Conservation (phyloP, 2,888 invertebrate genomes). For the Arrhopalites spinosus region DNA sequence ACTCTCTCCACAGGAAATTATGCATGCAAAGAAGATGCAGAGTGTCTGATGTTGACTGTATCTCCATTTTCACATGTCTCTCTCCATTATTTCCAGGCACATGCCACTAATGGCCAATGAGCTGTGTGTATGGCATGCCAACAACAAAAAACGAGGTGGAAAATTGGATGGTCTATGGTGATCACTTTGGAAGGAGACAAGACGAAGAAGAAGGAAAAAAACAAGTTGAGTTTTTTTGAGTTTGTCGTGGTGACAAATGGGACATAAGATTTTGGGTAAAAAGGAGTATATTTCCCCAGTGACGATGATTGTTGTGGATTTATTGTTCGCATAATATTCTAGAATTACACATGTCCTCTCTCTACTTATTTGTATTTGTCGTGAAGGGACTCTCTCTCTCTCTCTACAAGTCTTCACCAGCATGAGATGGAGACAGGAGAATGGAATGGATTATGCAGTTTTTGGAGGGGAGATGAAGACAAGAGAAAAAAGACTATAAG, state of each 20-base stretch:
- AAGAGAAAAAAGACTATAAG: neutral
- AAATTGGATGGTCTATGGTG: neutral
- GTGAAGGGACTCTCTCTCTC: neutral
- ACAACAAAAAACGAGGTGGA: neutral
- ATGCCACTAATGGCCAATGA: neutral
- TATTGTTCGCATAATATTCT: conserved; percentile 35
- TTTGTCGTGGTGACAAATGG: conserved; percentile 44
- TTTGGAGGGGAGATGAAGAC: too few relatives aligned
- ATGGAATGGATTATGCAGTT: too few relatives aligned
- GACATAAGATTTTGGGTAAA: conserved; percentile 46
- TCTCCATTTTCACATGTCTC: neutral
- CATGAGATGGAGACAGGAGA: too few relatives aligned
- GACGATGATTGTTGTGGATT: conserved; percentile 28
- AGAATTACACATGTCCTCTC: conserved; percentile 28
- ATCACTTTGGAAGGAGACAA: neutral
- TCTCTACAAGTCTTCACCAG: neutral
- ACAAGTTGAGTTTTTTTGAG: conserved; percentile 9
- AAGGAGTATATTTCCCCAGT: conserved; percentile 40
- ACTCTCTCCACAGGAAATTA: neutral
- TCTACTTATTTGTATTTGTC: neutral
- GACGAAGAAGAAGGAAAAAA: neutral
- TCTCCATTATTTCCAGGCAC: too few relatives aligned
- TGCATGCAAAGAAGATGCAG: neutral
- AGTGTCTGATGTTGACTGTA: neutral
- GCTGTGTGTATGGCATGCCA: neutral